These are phyloP conservation scores for Cuculus canorus DNA, from an alignment of 2,797 vertebrate species.

Conservation along the genomic window DNA sequence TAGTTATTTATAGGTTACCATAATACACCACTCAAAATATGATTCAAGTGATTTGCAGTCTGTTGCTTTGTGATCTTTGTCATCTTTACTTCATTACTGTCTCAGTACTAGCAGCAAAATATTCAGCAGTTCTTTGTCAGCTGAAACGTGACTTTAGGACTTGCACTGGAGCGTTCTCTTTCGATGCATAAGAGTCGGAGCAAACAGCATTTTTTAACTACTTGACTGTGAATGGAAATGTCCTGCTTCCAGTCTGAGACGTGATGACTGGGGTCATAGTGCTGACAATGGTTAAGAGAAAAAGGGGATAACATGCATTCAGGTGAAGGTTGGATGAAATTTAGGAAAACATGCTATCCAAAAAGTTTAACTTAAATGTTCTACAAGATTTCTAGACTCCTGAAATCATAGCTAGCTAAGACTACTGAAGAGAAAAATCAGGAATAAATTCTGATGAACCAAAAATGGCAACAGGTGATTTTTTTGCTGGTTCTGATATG, in stretches of 20 bases:
- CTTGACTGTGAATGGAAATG: not conserved
- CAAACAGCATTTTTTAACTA: not conserved
- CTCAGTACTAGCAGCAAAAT: not conserved
- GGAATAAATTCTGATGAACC: not conserved
- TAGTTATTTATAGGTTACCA: constrained; percentile 83
- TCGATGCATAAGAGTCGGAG: not conserved
- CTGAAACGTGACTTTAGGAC: not conserved
- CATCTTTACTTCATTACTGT: constrained; percentile 51
- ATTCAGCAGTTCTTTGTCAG: constrained; percentile 18
- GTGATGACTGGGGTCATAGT: not conserved
- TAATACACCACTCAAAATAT: constrained; percentile 78
- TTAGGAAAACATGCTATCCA: not conserved
- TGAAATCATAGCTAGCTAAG: not conserved
- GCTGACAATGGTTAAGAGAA: not conserved
- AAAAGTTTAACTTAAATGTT: not conserved
- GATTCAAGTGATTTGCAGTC: constrained; percentile 77
- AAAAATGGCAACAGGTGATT: not conserved
- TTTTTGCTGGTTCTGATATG: not conserved
- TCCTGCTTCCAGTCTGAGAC: not conserved
- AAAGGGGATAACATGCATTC: not conserved
- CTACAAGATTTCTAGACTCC: not conserved
- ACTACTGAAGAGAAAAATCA: not conserved
- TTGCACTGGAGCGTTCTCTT: not conserved
- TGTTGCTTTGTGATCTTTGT: constrained; percentile 73
- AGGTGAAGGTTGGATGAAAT: not conserved